A percentile compares a stretch with the other conserved stretches of the same genome.
phyloP scores from a whole-genome alignment of 92 coral and sea anemone species.

The Epizoanthus ramosus region DNA sequence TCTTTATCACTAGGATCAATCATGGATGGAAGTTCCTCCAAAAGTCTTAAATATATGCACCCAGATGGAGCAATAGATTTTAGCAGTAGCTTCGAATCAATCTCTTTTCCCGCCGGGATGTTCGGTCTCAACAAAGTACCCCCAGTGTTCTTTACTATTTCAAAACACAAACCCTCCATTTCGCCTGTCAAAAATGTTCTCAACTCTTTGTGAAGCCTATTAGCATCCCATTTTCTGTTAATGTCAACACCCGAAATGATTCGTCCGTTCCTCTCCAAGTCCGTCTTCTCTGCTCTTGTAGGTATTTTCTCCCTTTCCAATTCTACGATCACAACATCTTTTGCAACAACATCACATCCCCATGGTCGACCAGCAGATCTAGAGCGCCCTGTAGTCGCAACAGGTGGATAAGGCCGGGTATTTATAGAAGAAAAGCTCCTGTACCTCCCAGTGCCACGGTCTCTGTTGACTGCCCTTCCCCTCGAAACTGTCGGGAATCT shows the following conservation, averaged over 20 bases:
- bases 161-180: slow-evolving; percentile 50
- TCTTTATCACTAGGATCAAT: slow-evolving; percentile 2
- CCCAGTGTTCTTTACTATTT: slow-evolving; percentile 56
- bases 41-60: slow-evolving; percentile 39
- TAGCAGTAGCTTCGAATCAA: slow-evolving; percentile 63
- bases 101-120: slow-evolving; percentile 51
- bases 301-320: slow-evolving; percentile 47
- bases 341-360: slow-evolving; percentile 39
- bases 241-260: slow-evolving; percentile 46
- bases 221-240: slow-evolving; percentile 47
- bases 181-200: slow-evolving; percentile 40
- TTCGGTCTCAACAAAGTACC: slow-evolving; percentile 56
- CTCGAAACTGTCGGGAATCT: slow-evolving; percentile 53
- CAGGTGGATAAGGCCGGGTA: slow-evolving; percentile 20
- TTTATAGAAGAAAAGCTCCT: slow-evolving; percentile 8
- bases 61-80: slow-evolving; percentile 67
- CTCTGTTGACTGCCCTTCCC: slow-evolving; percentile 36
- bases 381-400: slow-evolving; percentile 15
- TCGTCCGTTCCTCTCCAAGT: slow-evolving; percentile 41
- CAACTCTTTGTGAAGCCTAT: slow-evolving; percentile 36
- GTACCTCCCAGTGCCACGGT: slow-evolving; percentile 24
- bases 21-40: slow-evolving; percentile 37
- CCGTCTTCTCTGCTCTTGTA: slow-evolving; percentile 48
- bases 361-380: slow-evolving; percentile 42
- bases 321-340: slow-evolving; percentile 40